These are phyloP conservation scores for Agrotis clavis DNA, from an alignment of 2,888 invertebrate species.

Conservation along the genomic window DNA sequence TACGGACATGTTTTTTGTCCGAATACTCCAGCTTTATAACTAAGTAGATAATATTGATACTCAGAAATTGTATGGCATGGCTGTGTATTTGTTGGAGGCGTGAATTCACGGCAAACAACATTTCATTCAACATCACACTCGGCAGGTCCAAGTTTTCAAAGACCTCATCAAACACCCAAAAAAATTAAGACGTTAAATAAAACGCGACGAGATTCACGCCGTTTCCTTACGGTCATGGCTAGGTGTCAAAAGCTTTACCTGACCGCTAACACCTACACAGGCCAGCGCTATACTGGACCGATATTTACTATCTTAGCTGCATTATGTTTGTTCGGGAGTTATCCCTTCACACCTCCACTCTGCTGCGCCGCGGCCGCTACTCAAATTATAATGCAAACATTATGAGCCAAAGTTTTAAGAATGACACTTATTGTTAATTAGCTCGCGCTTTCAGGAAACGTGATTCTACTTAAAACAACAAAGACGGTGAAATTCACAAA, in stretches of 20 bases:
- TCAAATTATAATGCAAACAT: conserved; percentile 86
- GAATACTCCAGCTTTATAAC: conserved; percentile 50
- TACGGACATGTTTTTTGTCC: conserved; percentile 56
- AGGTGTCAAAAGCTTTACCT: conserved; percentile 91
- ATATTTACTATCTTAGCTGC: conserved; percentile 84
- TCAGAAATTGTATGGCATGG: conserved; percentile 48
- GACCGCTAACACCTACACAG: conserved; percentile 86
- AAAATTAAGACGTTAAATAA: conserved; percentile 84
- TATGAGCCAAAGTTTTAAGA: conserved; percentile 75
- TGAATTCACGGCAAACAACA: conserved; percentile 63
- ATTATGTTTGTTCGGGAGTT: conserved; percentile 87
- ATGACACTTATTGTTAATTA: conserved; percentile 75
- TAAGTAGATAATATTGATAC: conserved; percentile 45
- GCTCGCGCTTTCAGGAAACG: conserved; percentile 62
- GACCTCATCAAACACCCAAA: conserved; percentile 81
- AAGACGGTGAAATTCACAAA: conserved; percentile 36
- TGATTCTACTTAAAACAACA: conserved; percentile 52
- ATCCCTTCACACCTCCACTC: conserved; percentile 87
- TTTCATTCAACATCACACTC: conserved; percentile 76
- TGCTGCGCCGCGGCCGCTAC: conserved; percentile 80
- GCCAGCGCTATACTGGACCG: conserved; percentile 74
- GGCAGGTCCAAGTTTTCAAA: conserved; percentile 70
- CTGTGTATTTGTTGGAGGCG: conserved; percentile 54
- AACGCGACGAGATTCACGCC: conserved; percentile 88
- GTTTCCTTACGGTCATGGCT: conserved; percentile 78